Evolutionary conservation across 2,797 vertebrate genomes (phyloP), one percentile per base, ranked within the genome.

Genomic region (Acridotheres tristis): DNA sequence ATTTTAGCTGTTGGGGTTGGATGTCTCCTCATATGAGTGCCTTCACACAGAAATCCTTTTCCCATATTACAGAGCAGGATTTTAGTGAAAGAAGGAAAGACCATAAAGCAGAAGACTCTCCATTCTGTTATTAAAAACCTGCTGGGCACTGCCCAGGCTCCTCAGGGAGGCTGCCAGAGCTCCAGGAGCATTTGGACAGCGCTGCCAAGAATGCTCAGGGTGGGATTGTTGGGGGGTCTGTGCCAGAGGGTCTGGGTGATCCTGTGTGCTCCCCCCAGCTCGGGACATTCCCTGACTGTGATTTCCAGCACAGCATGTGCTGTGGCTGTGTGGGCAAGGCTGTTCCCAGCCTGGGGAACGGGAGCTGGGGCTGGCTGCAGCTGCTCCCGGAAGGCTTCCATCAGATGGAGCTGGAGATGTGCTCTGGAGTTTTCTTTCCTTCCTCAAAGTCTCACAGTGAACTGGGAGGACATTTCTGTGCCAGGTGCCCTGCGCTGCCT

Each of bases 191-290:
- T 16, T 63, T 20, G 79, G 76, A 22, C 8, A 29, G 13, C 51
- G 0, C 66, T 51, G 8, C 53, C 15, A n/a, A 54, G 29, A 68
- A 2, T 25, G 34, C 1, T 0, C 57, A 13, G 34, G 66, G 17
- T 22, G 75, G 58, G 51, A 0, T 7, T 48, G 2, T 4, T 34
- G 29, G 66, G 42, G 34, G 1, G 29, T 42, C 58, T 63, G 66
- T 0, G 85, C 58, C 34, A 2, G 18, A 26, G 0, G 32, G 1
- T 16, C 36, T 32, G 36, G 58, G 4, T 13, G 47, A 1, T 48
- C 5, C 12, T 16, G 68, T 7, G 45, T 38, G 21, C 51, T 40
- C 23, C 25, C 18, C 6, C 29, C 51, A 34, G 14, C 51, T 36
- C 18, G 3, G 32, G 36, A 1, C 7, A 9, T 32, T 43, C 58